phyloP scores from a whole-genome alignment of 1,140 invertebrate genomes.

The Pissodes strobi region DNA sequence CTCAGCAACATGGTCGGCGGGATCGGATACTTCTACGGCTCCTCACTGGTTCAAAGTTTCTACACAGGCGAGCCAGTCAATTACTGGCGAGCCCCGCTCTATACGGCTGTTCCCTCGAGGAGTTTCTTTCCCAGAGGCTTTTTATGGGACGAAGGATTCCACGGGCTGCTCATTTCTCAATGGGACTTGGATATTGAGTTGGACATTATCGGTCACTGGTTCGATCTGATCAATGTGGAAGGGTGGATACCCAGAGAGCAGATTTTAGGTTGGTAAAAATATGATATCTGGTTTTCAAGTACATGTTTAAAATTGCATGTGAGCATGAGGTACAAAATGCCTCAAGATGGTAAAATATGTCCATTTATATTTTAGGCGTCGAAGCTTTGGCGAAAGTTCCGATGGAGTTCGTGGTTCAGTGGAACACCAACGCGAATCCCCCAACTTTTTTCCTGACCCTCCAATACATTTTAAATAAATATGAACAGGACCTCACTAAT shows the following conservation, averaged over 20 bases:
- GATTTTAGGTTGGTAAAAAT: constrained; percentile 64
- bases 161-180: constrained; percentile 87
- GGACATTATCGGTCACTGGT: constrained; percentile 95
- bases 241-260: constrained; percentile 99
- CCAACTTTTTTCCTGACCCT: constrained; percentile 91
- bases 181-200: constrained; percentile 90
- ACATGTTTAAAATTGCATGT: not conserved
- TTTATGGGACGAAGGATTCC: constrained; percentile 99
- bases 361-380: too few species aligned
- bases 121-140: constrained; percentile 98
- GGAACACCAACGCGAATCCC: constrained; percentile 95
- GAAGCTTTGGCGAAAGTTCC: constrained; percentile 90
- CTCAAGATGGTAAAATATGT: too few species aligned
- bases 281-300: too few species aligned
- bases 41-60: constrained; percentile 82
- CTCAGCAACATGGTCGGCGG: constrained; percentile 95
- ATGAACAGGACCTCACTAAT: constrained; percentile 62
- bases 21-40: constrained; percentile 96
- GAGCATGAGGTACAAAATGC: too few species aligned
- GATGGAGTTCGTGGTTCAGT: constrained; percentile 93
- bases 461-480: constrained; percentile 71
- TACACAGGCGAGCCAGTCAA: constrained; percentile 83
- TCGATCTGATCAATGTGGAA: constrained; percentile 95
- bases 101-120: constrained; percentile 92
- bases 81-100: constrained; percentile 92